These are phyloP conservation scores for Galerucella nymphaeae DNA, from an alignment of 2,888 invertebrate species.

Conservation along the genomic window DNA sequence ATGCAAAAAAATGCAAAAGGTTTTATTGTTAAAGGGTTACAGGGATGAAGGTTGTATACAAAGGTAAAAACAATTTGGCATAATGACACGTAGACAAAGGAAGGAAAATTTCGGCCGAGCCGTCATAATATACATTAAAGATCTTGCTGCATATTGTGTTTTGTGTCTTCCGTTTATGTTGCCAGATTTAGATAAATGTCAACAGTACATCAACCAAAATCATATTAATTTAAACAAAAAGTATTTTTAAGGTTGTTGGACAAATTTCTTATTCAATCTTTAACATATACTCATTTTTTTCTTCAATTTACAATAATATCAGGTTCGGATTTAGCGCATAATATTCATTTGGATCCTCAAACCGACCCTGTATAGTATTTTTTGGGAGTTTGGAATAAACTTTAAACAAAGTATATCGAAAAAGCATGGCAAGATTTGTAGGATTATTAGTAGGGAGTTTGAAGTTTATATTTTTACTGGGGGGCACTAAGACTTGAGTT, in stretches of 20 bases:
- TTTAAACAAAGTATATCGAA: too few relatives aligned
- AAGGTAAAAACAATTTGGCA: constrained; percentile 59
- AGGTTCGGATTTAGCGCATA: too few relatives aligned
- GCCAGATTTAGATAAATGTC: constrained; percentile 18
- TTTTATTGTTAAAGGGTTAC: constrained; percentile 49
- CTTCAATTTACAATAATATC: neutral
- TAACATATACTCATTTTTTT: neutral
- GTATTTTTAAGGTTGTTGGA: neutral
- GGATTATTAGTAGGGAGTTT: too few relatives aligned
- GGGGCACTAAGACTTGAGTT: too few relatives aligned
- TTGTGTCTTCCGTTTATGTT: constrained; percentile 35
- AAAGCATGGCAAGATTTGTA: too few relatives aligned
- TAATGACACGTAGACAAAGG: constrained; percentile 86
- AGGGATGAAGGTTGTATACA: constrained; percentile 62
- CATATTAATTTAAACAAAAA: neutral
- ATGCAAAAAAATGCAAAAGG: constrained; percentile 65
- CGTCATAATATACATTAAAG: constrained; percentile 55
- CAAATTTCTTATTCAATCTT: neutral
- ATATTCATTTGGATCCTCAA: too few relatives aligned
- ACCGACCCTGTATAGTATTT: too few relatives aligned
- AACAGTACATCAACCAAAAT: constrained; percentile 38
- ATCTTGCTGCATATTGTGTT: constrained; percentile 42
- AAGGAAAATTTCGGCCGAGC: constrained; percentile 68
- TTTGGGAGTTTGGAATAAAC: too few relatives aligned
- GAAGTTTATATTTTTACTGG: too few relatives aligned